These are phyloP conservation scores for Rotaria socialis DNA, from an alignment of 2,888 invertebrate genomes.

Conservation along the genomic window DNA sequence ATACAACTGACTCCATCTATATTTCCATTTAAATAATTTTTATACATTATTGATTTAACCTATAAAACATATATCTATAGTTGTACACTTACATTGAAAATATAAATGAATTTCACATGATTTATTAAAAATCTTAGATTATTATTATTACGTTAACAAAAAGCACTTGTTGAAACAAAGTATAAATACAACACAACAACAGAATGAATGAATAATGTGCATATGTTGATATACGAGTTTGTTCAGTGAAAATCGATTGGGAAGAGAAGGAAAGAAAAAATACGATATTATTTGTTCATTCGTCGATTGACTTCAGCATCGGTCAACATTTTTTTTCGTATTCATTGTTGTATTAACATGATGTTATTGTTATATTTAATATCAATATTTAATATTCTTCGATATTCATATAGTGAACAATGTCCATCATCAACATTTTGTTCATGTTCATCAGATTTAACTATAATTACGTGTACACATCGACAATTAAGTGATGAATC, in stretches of 20 bases:
- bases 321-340: not conserved
- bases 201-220: not conserved
- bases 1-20: too few species aligned
- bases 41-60: too few species aligned
- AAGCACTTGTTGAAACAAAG: too few species aligned
- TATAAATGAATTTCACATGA: too few species aligned
- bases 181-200: too few species aligned
- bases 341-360: constrained; percentile 3
- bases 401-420: not conserved
- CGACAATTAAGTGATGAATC: not conserved
- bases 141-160: too few species aligned
- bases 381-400: not conserved
- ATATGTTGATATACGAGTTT: not conserved
- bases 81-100: too few species aligned
- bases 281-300: not conserved
- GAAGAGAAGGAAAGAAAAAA: not conserved
- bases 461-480: not conserved
- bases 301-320: constrained; percentile 9
- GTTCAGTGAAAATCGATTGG: not conserved
- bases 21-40: too few species aligned
- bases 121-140: not conserved
- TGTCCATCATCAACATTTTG: not conserved
- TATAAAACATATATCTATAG: too few species aligned
- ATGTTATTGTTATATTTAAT: not conserved
- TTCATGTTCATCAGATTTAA: constrained; percentile 3